Conservation (phyloP, 2,797 vertebrate species). For the Tenualosa ilisha region DNA sequence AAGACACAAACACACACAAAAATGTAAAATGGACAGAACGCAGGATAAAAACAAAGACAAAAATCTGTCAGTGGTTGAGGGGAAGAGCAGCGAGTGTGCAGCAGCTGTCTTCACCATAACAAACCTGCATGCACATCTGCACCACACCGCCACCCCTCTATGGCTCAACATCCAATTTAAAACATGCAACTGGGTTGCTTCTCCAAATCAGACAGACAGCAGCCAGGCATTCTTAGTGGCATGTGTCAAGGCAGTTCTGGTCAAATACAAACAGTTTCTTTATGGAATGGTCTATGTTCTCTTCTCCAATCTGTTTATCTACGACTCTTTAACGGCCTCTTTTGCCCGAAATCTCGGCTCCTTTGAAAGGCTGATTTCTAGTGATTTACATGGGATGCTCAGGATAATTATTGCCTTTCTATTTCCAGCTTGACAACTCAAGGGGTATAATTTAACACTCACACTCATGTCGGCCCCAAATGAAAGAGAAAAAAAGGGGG, state of each 20-base stretch:
- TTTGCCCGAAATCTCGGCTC: constrained; percentile 48
- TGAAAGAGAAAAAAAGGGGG: not conserved
- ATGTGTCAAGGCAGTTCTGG: not conserved
- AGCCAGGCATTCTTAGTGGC: not conserved
- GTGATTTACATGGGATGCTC: constrained; percentile 62
- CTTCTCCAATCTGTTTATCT: constrained; percentile 32
- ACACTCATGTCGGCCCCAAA: constrained; percentile 39
- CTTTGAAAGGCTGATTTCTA: constrained; percentile 58
- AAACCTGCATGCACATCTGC: not conserved
- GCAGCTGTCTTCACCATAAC: not conserved
- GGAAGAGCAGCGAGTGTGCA: not conserved
- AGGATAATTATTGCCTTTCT: constrained; percentile 63
- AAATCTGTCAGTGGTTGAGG: not conserved
- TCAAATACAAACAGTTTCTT: constrained; percentile 19
- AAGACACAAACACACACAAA: constrained; percentile 37
- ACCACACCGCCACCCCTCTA: not conserved
- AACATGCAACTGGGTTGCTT: constrained; percentile 14
- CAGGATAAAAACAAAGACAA: constrained; percentile 8
- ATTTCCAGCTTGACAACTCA: constrained; percentile 61
- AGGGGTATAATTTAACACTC: constrained; percentile 63
- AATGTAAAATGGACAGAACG: constrained; percentile 8
- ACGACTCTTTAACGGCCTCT: constrained; percentile 18
- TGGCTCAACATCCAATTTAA: not conserved
- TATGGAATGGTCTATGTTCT: not conserved
- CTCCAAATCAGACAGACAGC: not conserved